A percentile compares a stretch with the other conserved stretches of the same genome.
phyloP scores from a whole-genome alignment of 2,113 vertebrate genomes.

The Serinus canaria region DNA sequence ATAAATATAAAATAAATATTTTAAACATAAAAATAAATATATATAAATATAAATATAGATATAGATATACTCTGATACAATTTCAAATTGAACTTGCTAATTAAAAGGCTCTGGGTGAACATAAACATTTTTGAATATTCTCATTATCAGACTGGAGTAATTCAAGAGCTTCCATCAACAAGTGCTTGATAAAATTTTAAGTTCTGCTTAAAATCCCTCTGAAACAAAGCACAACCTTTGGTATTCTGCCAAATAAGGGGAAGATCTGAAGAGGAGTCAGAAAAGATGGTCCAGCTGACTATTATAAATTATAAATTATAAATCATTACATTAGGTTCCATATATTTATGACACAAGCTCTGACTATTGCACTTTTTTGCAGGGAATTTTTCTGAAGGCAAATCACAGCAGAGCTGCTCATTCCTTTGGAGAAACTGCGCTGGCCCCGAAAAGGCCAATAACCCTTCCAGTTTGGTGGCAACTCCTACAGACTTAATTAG shows the following conservation, averaged over 20 bases:
- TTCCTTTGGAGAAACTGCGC: background rate
- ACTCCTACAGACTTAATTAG: conserved; percentile 3
- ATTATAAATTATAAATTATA: conserved; percentile 41
- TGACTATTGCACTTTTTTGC: background rate
- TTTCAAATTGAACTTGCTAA: background rate
- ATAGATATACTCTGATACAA: background rate
- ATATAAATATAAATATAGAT: background rate
- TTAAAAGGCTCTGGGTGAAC: background rate
- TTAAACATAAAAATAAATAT: no score
- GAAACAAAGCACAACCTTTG: background rate
- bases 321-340: background rate
- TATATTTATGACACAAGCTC: background rate
- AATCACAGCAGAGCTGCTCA: background rate
- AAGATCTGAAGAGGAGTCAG: conserved; percentile 6
- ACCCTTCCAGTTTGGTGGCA: background rate
- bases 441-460: background rate
- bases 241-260: background rate
- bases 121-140: background rate
- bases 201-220: background rate
- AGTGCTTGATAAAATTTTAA: background rate
- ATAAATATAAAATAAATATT: no score
- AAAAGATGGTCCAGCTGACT: background rate
- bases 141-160: background rate
- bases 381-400: background rate
- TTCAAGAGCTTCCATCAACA: background rate